Conservation (phyloP, 2,888 invertebrate genomes). For the Cerastoderma edule region DNA sequence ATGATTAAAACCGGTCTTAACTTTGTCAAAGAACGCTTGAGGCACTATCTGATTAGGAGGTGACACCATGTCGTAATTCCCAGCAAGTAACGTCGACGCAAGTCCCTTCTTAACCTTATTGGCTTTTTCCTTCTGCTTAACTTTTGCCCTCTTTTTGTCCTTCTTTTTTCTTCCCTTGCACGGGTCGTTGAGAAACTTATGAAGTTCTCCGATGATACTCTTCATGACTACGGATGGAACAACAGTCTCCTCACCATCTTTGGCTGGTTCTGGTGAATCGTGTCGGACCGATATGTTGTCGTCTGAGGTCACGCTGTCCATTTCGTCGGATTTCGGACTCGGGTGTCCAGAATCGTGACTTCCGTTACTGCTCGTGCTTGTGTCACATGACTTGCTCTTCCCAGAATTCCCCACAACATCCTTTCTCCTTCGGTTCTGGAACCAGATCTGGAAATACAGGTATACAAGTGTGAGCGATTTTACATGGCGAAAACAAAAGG, state of each 20-base stretch:
- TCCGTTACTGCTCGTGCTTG: constrained; percentile 54
- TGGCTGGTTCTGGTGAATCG: constrained; percentile 11
- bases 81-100: constrained; percentile 59
- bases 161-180: constrained; percentile 70
- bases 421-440: constrained; percentile 82
- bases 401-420: constrained; percentile 75
- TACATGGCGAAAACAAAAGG: too few relatives aligned
- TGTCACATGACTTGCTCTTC: constrained; percentile 47
- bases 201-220: constrained; percentile 77
- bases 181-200: constrained; percentile 72
- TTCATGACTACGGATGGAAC: constrained; percentile 76
- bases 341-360: constrained; percentile 48
- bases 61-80: constrained; percentile 75
- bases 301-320: constrained; percentile 36
- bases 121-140: constrained; percentile 45
- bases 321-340: constrained; percentile 39
- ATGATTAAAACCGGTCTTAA: constrained; percentile 71
- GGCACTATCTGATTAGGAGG: constrained; percentile 79
- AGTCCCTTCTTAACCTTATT: constrained; percentile 51
- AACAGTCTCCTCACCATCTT: constrained; percentile 59
- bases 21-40: constrained; percentile 64
- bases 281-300: constrained; percentile 30
- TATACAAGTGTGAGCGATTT: too few relatives aligned
- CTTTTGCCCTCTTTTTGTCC: constrained; percentile 64
- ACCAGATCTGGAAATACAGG: constrained; percentile 82